Base-by-base conservation (phyloP, 2,797 vertebrate species). In the Amphiprion clarkii region DNA sequence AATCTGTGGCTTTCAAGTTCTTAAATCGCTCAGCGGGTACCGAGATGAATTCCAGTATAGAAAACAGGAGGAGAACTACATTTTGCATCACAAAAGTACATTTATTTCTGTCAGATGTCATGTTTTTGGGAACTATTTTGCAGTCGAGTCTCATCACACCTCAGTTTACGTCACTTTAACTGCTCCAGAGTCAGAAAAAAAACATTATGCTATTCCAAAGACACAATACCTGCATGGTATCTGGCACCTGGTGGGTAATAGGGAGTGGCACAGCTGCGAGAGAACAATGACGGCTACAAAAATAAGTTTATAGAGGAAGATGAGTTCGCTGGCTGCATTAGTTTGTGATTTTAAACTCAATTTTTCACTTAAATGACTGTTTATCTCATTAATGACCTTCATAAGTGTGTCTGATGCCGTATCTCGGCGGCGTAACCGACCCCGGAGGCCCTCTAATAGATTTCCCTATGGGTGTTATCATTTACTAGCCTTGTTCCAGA, bases 1-100 rank as follows among this genome's bases (percentile, higher is more conserved):
- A 51, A 54, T 40, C 31, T 65, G 49, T 46, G 55, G 66, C 60
- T 76, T 71, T 65, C 36, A 39, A 39, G 36, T 39, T 39, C 12
- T 12, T 39, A 39, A 39, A 3, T 39, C 36, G 36, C 36, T 39
- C 36, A 39, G 36, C 10, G 36, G 36, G 10, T 12, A 10, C 36
- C 10, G 3, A 39, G 36, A 39, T 39, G 36, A 39, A 39, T 11
- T 39, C 10, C 36, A 39, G 11, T 3, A 10, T 10, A 39, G 36
- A 39, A 39, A 39, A 27, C 27, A 27, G 27, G 27, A 27, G 27
- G 27, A 27, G 4, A 39, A 39, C 10, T 11, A 39, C 36, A 36
- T 36, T 36, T 36, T 16, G 12, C 40, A 44, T 44, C 12, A 44
- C 3, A 44, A 44, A 16, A 16, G 14, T 44, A 44, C 40, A 39